phyloP scores from a whole-genome alignment of 1,140 invertebrate genomes.

The Drosophila lini region DNA sequence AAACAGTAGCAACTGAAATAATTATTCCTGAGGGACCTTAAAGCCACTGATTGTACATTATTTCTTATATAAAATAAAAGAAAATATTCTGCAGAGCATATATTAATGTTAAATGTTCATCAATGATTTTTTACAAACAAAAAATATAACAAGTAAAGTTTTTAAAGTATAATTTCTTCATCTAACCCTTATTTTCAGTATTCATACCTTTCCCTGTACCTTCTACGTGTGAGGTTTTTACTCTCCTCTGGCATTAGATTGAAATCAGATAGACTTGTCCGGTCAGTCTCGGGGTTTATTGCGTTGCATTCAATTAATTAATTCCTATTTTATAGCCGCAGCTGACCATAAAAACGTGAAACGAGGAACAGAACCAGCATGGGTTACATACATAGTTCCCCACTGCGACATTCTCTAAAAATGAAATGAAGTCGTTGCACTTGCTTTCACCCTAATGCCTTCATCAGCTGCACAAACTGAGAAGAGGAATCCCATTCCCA shows the following conservation, averaged over 20 bases:
- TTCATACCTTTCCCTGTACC: not conserved
- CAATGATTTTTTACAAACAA: not conserved
- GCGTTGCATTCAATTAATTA: slow-evolving; percentile 54
- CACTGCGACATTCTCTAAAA: slow-evolving; percentile 63
- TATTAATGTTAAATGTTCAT: no score
- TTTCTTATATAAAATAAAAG: not conserved
- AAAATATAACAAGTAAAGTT: not conserved
- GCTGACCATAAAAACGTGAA: slow-evolving; percentile 37
- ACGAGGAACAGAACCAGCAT: slow-evolving; percentile 9
- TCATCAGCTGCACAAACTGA: slow-evolving; percentile 64
- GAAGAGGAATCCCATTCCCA: slow-evolving; percentile 49
- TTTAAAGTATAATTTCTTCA: not conserved
- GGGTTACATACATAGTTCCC: slow-evolving; percentile 18
- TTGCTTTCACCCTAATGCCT: slow-evolving; percentile 66
- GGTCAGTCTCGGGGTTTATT: slow-evolving; percentile 16
- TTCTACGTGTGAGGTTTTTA: slow-evolving; percentile 41
- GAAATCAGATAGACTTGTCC: slow-evolving; percentile 28
- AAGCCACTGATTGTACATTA: not conserved
- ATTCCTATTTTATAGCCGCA: slow-evolving; percentile 43
- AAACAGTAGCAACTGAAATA: not conserved
- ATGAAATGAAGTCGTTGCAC: slow-evolving; percentile 46
- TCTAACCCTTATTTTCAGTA: not conserved
- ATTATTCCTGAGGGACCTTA: not conserved
- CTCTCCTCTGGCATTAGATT: not conserved
- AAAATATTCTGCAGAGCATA: no score